A percentile compares a stretch with the other conserved stretches of the same genome.
These are phyloP conservation scores for Monoplex corrugatus DNA, from an alignment of 2,888 invertebrate genomes.

Conservation along the genomic window DNA sequence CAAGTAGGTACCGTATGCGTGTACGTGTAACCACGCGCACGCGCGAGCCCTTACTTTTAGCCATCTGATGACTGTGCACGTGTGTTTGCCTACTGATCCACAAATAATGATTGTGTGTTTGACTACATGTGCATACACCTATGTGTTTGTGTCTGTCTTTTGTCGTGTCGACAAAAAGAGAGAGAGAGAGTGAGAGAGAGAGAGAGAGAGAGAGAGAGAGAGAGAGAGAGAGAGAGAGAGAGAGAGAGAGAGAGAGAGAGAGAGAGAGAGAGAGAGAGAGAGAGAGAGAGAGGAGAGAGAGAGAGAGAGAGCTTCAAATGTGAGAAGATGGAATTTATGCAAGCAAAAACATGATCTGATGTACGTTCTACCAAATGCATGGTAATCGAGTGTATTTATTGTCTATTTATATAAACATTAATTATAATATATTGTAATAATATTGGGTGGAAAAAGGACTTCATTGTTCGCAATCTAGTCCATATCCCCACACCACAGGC, in stretches of 20 bases:
- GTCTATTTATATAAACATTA: too few relatives aligned
- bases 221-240: slow-evolving; percentile 28
- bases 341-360: too few relatives aligned
- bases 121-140: neutral
- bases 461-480: too few relatives aligned
- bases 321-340: too few relatives aligned
- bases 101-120: neutral
- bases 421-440: too few relatives aligned
- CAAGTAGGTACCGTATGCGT: too few relatives aligned
- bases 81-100: neutral
- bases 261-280: neutral
- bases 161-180: neutral
- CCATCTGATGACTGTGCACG: neutral
- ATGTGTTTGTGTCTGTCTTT: neutral
- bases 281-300: too few relatives aligned
- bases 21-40: too few relatives aligned
- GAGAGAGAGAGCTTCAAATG: neutral
- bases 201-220: slow-evolving; percentile 26
- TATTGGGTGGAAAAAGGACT: too few relatives aligned
- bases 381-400: too few relatives aligned
- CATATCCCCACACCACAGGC: neutral
- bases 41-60: too few relatives aligned
- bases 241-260: slow-evolving; percentile 17
- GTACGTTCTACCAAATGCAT: too few relatives aligned
- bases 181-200: slow-evolving; percentile 10